Conservation (phyloP, 2,888 invertebrate species). For the Gryllus longicercus region DNA sequence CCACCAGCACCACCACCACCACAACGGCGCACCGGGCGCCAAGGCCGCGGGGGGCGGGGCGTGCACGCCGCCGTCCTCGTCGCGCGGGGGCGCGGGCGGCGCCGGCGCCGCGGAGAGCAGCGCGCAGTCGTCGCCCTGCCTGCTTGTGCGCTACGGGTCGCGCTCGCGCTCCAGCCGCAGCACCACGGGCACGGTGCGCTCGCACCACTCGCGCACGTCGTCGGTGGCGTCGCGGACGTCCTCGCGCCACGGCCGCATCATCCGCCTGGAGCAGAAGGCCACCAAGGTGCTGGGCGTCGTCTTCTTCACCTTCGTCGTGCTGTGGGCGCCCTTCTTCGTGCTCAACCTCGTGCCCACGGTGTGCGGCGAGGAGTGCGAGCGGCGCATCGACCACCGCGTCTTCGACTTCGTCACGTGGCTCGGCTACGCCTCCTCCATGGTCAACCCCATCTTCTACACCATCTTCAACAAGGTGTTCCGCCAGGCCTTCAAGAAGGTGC, state of each 20-base stretch:
- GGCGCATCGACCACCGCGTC: conserved; percentile 70
- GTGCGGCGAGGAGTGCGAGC: conserved; percentile 75
- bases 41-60: conserved; percentile 47
- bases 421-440: conserved; percentile 91
- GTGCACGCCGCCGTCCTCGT: conserved; percentile 56
- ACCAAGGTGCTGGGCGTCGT: conserved; percentile 93
- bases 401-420: conserved; percentile 88
- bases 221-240: conserved; percentile 73
- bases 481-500: conserved; percentile 82
- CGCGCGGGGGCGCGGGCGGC: conserved; percentile 42
- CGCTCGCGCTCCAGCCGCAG: conserved; percentile 21
- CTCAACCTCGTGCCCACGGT: conserved; percentile 81
- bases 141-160: conserved; percentile 42
- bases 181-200: conserved; percentile 56
- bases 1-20: conserved; percentile 44
- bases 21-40: conserved; percentile 47
- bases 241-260: conserved; percentile 76
- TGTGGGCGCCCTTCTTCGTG: conserved; percentile 95
- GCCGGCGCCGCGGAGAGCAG: conserved; percentile 45
- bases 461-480: conserved; percentile 93
- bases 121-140: conserved; percentile 56
- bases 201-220: conserved; percentile 74
- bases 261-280: conserved; percentile 90
- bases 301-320: conserved; percentile 88
- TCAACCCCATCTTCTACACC: conserved; percentile 93